Percentiles rank a stretch among this genome's conserved stretches.
Conservation (phyloP, 2,888 invertebrate genomes). For the Erynnis tages region DNA sequence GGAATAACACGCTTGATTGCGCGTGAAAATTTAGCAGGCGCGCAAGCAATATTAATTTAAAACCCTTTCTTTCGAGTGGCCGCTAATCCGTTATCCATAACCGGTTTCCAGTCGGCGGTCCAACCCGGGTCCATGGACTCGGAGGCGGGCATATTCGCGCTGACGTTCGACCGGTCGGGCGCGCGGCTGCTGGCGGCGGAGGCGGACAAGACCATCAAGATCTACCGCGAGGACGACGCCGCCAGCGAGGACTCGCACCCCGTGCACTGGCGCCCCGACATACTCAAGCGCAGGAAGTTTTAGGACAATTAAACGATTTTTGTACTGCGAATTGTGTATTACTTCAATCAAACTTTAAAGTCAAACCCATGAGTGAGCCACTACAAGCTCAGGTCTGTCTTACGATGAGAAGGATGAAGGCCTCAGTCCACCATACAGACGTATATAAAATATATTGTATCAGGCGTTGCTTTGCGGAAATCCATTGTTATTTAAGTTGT, state of each 20-base stretch:
- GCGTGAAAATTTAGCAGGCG: no score
- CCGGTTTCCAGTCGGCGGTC: constrained; percentile 94
- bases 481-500: no score
- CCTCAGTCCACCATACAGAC: no score
- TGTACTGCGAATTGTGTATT: neutral
- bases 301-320: constrained; percentile 57
- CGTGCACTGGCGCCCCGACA: constrained; percentile 98
- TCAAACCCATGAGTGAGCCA: no score
- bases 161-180: constrained; percentile 97
- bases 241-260: constrained; percentile 98
- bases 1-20: no score
- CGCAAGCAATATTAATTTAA: no score
- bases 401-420: no score
- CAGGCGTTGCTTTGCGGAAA: no score
- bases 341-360: neutral
- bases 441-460: no score
- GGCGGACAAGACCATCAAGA: constrained; percentile 99
- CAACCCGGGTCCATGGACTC: constrained; percentile 99
- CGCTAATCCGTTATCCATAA: no score
- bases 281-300: constrained; percentile 94
- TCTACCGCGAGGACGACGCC: constrained; percentile 97
- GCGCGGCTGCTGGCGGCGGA: constrained; percentile 97
- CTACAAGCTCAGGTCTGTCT: no score
- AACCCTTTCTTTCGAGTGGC: no score
- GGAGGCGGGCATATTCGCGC: constrained; percentile 98